These are phyloP conservation scores for Aplochiton taeniatus DNA, from an alignment of 2,797 vertebrate species.

Conservation along the genomic window DNA sequence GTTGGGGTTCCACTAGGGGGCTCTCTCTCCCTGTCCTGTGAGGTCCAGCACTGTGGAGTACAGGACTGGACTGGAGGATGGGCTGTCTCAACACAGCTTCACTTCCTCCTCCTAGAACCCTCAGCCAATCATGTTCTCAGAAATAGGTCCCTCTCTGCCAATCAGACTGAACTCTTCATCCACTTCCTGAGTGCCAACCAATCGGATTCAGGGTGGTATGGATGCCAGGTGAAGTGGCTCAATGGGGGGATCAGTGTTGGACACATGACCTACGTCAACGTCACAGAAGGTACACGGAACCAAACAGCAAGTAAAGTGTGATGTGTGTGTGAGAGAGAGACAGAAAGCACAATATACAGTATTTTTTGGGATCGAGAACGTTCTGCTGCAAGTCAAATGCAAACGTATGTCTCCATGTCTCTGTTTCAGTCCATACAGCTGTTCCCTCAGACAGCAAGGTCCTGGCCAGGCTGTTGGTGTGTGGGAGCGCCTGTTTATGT, in stretches of 20 bases:
- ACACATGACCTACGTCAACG: constrained; percentile 52
- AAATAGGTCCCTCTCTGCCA: not conserved
- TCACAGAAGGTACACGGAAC: constrained; percentile 38
- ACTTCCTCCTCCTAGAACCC: not conserved
- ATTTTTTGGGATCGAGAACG: no score
- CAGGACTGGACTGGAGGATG: constrained; percentile 47
- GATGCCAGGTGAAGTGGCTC: constrained; percentile 49
- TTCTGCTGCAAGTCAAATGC: not conserved
- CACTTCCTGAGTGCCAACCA: constrained; percentile 32
- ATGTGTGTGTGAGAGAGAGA: no score
- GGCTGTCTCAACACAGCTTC: constrained; percentile 13
- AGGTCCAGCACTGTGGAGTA: constrained; percentile 62
- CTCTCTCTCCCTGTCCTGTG: constrained; percentile 52
- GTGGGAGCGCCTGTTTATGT: constrained; percentile 42
- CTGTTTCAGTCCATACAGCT: not conserved
- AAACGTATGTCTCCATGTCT: not conserved
- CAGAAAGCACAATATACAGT: no score
- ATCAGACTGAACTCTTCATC: constrained; percentile 37
- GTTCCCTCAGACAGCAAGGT: constrained; percentile 30
- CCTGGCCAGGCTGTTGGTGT: constrained; percentile 55
- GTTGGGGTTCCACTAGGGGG: not conserved
- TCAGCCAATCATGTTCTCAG: constrained; percentile 21
- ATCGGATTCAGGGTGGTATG: constrained; percentile 61
- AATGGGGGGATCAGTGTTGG: constrained; percentile 2
- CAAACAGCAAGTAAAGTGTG: no score